Conservation (phyloP, 2,797 vertebrate species). For the Uromys caudimaculatus region DNA sequence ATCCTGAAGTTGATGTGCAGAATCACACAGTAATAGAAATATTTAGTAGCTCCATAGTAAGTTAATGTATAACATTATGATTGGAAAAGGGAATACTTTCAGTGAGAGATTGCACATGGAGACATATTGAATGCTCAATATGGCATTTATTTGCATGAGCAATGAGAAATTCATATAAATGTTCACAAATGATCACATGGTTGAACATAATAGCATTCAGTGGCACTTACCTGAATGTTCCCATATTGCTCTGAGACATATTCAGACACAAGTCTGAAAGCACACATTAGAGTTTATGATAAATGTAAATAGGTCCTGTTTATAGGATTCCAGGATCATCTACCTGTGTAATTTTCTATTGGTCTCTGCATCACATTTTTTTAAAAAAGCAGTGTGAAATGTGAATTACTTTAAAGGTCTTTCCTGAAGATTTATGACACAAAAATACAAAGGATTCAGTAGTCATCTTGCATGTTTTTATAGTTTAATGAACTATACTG, state of each 20-base stretch:
- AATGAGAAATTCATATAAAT: slow-evolving; percentile 65
- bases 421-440: slow-evolving; percentile 16
- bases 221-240: slow-evolving; percentile 58
- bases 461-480: background rate
- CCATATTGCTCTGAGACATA: slow-evolving; percentile 26
- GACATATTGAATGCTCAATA: slow-evolving; percentile 66
- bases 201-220: slow-evolving; percentile 55
- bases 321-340: slow-evolving; percentile 13
- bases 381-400: background rate
- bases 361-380: background rate
- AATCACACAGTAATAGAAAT: slow-evolving; percentile 53
- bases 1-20: slow-evolving; percentile 32
- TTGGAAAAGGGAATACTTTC: slow-evolving; percentile 55
- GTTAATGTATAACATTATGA: slow-evolving; percentile 55
- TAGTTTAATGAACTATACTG: background rate
- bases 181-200: slow-evolving; percentile 51
- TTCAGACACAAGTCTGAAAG: slow-evolving; percentile 33
- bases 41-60: slow-evolving; percentile 43
- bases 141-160: slow-evolving; percentile 74
- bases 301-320: slow-evolving; percentile 39
- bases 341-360: background rate
- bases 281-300: slow-evolving; percentile 27
- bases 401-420: background rate
- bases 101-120: slow-evolving; percentile 50
- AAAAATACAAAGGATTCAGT: background rate